Conservation (phyloP, 2,888 invertebrate species). For the Archips xylosteana region DNA sequence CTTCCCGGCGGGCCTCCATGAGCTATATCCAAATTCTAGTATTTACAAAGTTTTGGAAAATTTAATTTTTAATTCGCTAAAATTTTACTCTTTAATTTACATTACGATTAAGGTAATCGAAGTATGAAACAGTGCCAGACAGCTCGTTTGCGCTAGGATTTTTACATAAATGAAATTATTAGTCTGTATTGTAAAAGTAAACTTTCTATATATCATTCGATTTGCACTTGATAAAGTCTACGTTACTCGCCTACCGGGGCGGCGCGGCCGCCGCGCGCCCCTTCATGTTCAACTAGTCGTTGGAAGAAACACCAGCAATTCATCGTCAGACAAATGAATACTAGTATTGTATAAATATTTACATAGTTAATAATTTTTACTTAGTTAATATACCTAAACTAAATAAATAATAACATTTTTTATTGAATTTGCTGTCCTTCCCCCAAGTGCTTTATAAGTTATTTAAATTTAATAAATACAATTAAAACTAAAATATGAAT, state of each 20-base stretch:
- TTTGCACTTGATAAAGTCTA: constrained; percentile 80
- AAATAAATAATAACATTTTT: constrained; percentile 84
- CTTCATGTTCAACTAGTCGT: constrained; percentile 75
- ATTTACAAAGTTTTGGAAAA: constrained; percentile 85
- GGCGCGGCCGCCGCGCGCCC: constrained; percentile 14
- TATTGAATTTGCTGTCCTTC: constrained; percentile 87
- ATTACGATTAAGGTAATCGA: constrained; percentile 81
- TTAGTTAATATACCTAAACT: constrained; percentile 81
- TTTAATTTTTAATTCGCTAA: constrained; percentile 86
- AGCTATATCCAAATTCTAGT: constrained; percentile 81
- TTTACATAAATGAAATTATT: constrained; percentile 83
- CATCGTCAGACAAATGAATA: constrained; percentile 82
- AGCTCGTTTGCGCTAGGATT: constrained; percentile 84
- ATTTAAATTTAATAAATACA: constrained; percentile 82
- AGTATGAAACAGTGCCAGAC: constrained; percentile 83
- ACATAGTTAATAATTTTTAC: constrained; percentile 85
- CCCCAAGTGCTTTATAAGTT: constrained; percentile 87
- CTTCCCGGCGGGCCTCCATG: constrained; percentile 60
- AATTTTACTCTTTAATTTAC: constrained; percentile 85
- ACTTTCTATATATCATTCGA: constrained; percentile 74
- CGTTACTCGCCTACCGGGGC: constrained; percentile 55
- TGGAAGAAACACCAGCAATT: constrained; percentile 79
- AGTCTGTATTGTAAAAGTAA: constrained; percentile 82
- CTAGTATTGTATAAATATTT: constrained; percentile 85
- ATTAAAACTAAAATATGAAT: constrained; percentile 80